phyloP scores from a whole-genome alignment of 2,797 vertebrate species.

The Limnodromus scolopaceus region DNA sequence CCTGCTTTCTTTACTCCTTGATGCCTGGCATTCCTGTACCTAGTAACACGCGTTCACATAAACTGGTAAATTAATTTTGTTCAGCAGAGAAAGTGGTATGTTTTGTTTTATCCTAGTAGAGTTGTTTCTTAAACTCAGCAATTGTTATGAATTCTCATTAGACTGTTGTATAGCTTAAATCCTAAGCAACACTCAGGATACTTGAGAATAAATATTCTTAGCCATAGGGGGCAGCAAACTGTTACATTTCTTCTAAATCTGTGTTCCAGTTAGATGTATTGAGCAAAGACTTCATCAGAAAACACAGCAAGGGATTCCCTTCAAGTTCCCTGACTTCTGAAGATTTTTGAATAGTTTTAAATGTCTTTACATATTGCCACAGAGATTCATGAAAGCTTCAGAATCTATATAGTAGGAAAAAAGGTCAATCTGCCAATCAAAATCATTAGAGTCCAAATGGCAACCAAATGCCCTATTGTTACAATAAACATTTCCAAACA shows the following conservation, averaged over 20 bases:
- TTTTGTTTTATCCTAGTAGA: background rate
- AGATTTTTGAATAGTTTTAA: background rate
- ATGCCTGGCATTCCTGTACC: background rate
- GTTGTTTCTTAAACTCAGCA: background rate
- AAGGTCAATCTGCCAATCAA: background rate
- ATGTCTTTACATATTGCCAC: background rate
- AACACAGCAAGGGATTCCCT: background rate
- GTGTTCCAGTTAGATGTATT: background rate
- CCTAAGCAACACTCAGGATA: background rate
- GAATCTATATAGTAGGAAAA: background rate
- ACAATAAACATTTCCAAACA: conserved; percentile 22
- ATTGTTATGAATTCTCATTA: background rate
- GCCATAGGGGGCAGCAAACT: conserved; percentile 73
- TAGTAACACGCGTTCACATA: background rate
- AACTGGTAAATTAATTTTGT: background rate
- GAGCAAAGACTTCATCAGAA: background rate
- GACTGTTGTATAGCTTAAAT: background rate
- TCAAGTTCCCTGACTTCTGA: background rate
- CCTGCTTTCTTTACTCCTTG: background rate
- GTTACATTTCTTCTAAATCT: background rate
- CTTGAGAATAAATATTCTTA: background rate
- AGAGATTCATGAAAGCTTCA: background rate
- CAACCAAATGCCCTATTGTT: background rate
- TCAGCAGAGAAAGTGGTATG: background rate
- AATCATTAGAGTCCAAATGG: conserved; percentile 10